A percentile compares a stretch with the other conserved stretches of the same genome.
phyloP scores from a whole-genome alignment of 2,888 invertebrate genomes.

The Orthosia gothica region DNA sequence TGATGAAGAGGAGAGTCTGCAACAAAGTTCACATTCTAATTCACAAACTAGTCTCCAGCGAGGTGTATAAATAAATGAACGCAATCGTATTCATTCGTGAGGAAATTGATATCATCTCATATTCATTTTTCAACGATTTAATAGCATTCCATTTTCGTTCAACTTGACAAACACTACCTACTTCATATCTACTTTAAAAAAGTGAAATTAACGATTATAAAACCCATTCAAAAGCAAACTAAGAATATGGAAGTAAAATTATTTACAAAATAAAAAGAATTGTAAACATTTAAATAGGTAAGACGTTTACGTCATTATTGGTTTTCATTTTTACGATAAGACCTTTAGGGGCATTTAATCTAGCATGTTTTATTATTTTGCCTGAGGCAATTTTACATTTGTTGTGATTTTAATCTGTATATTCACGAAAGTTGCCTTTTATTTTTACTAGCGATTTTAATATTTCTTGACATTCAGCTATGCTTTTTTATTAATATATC shows the following conservation, averaged over 20 bases:
- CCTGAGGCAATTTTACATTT: neutral
- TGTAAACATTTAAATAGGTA: neutral
- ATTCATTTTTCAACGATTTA: neutral
- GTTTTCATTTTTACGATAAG: too few species aligned
- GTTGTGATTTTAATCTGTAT: neutral
- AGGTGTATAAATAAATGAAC: constrained; percentile 78
- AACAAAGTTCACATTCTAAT: constrained; percentile 84
- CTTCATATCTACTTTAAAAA: neutral
- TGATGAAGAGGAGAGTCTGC: constrained; percentile 92
- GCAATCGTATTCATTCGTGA: neutral
- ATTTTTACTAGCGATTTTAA: neutral
- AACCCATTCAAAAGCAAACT: neutral
- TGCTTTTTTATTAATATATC: neutral
- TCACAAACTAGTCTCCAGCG: constrained; percentile 85
- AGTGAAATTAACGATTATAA: neutral
- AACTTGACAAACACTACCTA: neutral
- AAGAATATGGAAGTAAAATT: neutral
- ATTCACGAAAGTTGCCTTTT: neutral
- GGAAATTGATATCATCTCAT: neutral
- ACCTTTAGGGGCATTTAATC: neutral
- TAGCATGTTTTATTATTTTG: neutral
- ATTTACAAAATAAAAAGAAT: neutral
- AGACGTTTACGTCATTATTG: too few species aligned
- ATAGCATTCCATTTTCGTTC: neutral
- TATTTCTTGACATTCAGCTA: neutral